A percentile compares a stretch with the other conserved stretches of the same genome.
These are phyloP conservation scores for Gyrodactylus salaris DNA, from an alignment of 1,140 invertebrate genomes.

Conservation along the genomic window DNA sequence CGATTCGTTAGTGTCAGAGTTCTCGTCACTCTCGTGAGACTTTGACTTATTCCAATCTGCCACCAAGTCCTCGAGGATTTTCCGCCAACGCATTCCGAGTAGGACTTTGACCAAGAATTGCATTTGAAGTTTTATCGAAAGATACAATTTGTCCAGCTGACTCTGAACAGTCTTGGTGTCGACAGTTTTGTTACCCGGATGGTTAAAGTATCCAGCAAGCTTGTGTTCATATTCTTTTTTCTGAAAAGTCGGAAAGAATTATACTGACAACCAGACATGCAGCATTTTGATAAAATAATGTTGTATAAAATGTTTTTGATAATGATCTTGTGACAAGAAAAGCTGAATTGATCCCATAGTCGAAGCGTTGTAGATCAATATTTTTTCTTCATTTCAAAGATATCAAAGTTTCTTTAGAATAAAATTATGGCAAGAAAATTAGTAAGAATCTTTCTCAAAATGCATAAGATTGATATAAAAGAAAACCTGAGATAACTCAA, in stretches of 20 bases:
- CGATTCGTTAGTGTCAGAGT: not conserved
- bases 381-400: too few relatives aligned
- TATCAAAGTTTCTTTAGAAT: too few relatives aligned
- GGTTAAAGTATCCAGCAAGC: not conserved
- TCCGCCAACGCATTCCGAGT: slow-evolving; percentile 1
- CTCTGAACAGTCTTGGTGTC: not conserved
- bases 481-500: too few relatives aligned
- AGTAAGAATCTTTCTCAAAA: too few relatives aligned
- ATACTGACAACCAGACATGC: too few relatives aligned
- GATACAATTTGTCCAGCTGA: slow-evolving; percentile 1
- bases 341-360: too few relatives aligned
- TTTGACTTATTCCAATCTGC: not conserved
- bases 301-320: too few relatives aligned
- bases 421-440: too few relatives aligned
- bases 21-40: not conserved
- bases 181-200: not conserved
- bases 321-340: too few relatives aligned
- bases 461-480: too few relatives aligned
- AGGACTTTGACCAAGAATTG: slow-evolving; percentile 1
- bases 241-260: not conserved
- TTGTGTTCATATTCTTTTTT: slow-evolving; percentile 3
- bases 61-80: not conserved
- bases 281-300: too few relatives aligned
- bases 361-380: too few relatives aligned
- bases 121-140: slow-evolving; percentile 1